Evolutionary conservation across 1,140 invertebrate species (phyloP), one percentile per base, ranked within the genome.

Genomic region (Globodera ellingtonae): DNA sequence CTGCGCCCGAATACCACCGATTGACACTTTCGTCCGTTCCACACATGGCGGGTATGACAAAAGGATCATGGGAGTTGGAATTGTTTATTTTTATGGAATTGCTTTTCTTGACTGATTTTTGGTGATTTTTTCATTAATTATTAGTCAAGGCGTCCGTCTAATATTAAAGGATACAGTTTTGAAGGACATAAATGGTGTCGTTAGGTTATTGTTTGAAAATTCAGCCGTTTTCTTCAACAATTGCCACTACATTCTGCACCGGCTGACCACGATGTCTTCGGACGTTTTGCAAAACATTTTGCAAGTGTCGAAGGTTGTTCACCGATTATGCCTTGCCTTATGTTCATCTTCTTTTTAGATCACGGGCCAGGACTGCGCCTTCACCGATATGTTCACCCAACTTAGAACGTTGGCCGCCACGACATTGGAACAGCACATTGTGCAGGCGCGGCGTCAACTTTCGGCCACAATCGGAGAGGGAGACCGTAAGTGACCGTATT

Each of bases 171-270:
- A 44, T 65, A 15, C 13, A 50, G 18, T 81, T 65, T 1, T 10
- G 4, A n/a, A 24, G 15, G 44, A 44, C 10, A 6, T 18, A 9
- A 35, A 35, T 35, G 35, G 35, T 35, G 35, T 35, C 35, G 35
- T 35, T 35, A 24, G 35, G 35, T 62, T 24, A n/a, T 65, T 1
- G 70, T 46, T 35, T 24, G 24, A 46, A 69, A 44, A 46, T 83
- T 85, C 56, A 83, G 82, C 82, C n/a, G 69, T 83, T n/a, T 83
- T 84, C 76, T 83, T 85, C 72, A 83, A 83, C 59, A 83, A 83
- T 59, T 83, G 82, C 65, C 82, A 83, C 35, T 83, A 84, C 65
- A 74, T 83, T 75, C 75, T 79, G 69, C 83, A 83, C 62, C 79
- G 78, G 24, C 62, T 83, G 21, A 73, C 48, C n/a, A 81, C 75